These are phyloP conservation scores for Bubo bubo DNA, from an alignment of 2,113 vertebrate species.

Conservation along the genomic window DNA sequence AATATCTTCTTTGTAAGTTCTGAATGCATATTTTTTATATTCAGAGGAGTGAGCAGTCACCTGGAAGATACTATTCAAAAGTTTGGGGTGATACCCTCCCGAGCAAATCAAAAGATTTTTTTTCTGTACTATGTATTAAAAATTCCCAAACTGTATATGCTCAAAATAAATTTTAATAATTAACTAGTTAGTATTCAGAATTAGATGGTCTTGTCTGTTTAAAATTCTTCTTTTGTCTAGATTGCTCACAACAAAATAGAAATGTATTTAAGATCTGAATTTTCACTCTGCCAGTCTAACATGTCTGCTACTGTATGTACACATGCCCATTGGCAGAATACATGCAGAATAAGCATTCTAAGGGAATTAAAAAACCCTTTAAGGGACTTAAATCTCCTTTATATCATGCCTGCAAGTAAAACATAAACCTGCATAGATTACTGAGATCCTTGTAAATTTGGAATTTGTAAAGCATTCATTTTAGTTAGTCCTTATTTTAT, in stretches of 20 bases:
- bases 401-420: not conserved
- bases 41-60: not conserved
- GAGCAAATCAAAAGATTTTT: not conserved
- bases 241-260: slow-evolving; percentile 17
- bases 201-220: slow-evolving; percentile 30
- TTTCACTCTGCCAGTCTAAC: not conserved
- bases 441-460: not conserved
- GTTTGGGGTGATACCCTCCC: not conserved
- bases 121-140: slow-evolving; percentile 2
- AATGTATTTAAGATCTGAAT: not conserved
- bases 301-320: not conserved
- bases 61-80: not conserved
- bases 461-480: not conserved
- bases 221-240: slow-evolving; percentile 30
- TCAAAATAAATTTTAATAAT: slow-evolving; percentile 52
- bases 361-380: not conserved
- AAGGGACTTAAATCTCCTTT: not conserved
- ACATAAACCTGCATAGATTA: not conserved
- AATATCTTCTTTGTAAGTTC: not conserved
- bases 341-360: not conserved
- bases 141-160: slow-evolving; percentile 21
- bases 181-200: slow-evolving; percentile 47
- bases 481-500: not conserved
- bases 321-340: not conserved
- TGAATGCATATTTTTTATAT: not conserved